phyloP scores from a whole-genome alignment of 1,140 invertebrate species.

The Cataglyphis hispanica region DNA sequence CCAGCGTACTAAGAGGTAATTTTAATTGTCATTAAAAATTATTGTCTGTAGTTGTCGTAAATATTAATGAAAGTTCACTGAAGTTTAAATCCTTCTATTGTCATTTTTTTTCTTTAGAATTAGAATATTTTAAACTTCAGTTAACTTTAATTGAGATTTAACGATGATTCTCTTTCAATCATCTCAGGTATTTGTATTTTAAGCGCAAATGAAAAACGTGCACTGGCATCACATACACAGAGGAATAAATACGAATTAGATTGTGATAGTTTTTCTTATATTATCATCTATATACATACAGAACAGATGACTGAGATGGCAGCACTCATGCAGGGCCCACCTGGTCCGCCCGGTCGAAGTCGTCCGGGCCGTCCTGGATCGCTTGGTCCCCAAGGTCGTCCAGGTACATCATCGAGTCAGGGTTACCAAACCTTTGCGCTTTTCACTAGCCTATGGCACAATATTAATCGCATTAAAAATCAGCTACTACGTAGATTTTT shows the following conservation, averaged over 20 bases:
- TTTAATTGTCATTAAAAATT: not conserved
- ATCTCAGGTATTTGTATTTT: not conserved
- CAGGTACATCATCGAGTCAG: constrained; percentile 85
- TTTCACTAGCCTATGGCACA: constrained; percentile 7
- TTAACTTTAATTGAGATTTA: constrained; percentile 46
- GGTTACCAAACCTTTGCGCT: constrained; percentile 35
- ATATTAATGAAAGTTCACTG: constrained; percentile 14
- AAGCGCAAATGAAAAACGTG: not conserved
- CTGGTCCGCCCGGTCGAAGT: constrained; percentile 88
- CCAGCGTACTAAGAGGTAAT: constrained; percentile 87
- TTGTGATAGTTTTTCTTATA: constrained; percentile 43
- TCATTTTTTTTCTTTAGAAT: not conserved
- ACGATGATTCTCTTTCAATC: not conserved
- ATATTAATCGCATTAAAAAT: constrained; percentile 40
- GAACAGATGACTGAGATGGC: constrained; percentile 89
- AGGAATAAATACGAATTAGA: not conserved
- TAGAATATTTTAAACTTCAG: not conserved
- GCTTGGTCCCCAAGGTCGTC: constrained; percentile 88
- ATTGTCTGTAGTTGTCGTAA: not conserved
- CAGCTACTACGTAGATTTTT: constrained; percentile 9
- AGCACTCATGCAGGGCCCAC: constrained; percentile 88
- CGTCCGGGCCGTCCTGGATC: constrained; percentile 88
- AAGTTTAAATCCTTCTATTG: not conserved
- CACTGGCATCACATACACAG: not conserved
- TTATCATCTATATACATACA: constrained; percentile 76